Evolutionary conservation across 2,797 vertebrate genomes (phyloP), one percentile per base, ranked within the genome.

Genomic region (Lophius americanus): DNA sequence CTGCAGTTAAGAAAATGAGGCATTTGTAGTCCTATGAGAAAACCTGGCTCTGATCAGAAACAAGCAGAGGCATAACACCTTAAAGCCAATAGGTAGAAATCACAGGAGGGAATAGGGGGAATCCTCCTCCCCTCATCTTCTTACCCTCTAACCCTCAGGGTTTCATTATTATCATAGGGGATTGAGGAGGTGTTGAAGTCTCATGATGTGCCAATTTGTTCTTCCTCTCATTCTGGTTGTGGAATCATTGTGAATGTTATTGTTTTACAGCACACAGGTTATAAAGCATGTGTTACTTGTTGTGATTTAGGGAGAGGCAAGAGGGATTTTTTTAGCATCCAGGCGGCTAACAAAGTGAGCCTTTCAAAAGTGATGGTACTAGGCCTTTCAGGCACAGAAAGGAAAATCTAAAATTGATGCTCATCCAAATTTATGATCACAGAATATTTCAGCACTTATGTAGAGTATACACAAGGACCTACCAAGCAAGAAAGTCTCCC

Each of bases 361-460:
- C 54, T 64, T 76, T 57, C 68, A 43, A 82, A 75, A 79, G 77
- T 87, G 86, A 88, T 82, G 78, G 72, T 64, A 7, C 63, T 53
- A 69, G 78, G 76, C 78, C 81, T 87, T 82, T 66, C 69, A 75
- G 81, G 82, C 78, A 81, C 61, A 67, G 64, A 55, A 76, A 64
- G 52, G 38, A 64, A 59, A 75, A 68, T 78, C 51, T 68, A 69
- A 23, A 79, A 77, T 61, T 60, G 60, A 76, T 82, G 78, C 72
- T 71, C 68, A 63, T 74, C 58, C 56, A 79, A 71, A 84, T 66
- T 47, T n/a, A 39, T 48, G 23, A 23, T 23, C 23, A 23, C 23
- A 23, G 23, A 23, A 23, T 23, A 23, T 23, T 23, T 23, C 23
- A 23, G 23, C 23, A 23, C 23, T 23, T 23, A 23, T 23, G 23